Evolutionary conservation across 2,888 invertebrate species (phyloP).

Genomic region (Nymphalis c-album): DNA sequence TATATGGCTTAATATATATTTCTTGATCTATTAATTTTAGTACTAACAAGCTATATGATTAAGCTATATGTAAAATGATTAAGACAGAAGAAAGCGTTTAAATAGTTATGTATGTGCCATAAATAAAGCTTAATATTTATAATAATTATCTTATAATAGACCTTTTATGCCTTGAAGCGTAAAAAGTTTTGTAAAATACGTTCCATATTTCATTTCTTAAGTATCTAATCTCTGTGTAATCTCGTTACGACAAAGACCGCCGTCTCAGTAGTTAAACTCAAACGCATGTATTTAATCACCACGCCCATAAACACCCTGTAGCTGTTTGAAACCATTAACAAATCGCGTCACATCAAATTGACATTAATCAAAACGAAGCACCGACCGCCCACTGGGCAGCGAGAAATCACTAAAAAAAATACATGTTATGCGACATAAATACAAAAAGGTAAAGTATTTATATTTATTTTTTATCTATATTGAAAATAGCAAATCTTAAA

Average conservation of each 20-base stretch:
- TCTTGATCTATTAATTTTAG: background rate
- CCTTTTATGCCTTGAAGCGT: conserved; percentile 10
- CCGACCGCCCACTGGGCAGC: background rate
- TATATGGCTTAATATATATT: background rate
- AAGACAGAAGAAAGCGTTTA: conserved; percentile 7
- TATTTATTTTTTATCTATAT: no score
- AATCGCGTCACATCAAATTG: conserved; percentile 18
- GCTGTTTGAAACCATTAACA: conserved; percentile 13
- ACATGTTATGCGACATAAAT: background rate
- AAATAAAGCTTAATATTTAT: conserved; percentile 3
- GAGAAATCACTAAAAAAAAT: background rate
- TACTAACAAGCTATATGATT: background rate
- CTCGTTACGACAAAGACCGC: conserved; percentile 2
- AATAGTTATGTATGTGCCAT: background rate
- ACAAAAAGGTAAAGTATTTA: no score
- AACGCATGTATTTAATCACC: conserved; percentile 15
- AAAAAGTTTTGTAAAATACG: conserved; percentile 19
- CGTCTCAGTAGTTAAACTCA: conserved; percentile 26
- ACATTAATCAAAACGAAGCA: conserved; percentile 11
- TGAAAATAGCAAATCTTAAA: no score
- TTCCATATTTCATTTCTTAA: conserved; percentile 24
- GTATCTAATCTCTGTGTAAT: background rate
- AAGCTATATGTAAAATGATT: background rate
- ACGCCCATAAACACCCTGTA: conserved; percentile 20
- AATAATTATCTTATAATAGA: background rate